A percentile compares a stretch with the other conserved stretches of the same genome.
phyloP scores from a whole-genome alignment of 2,888 invertebrate species.

The Imbricaverruca yamaguchii region DNA sequence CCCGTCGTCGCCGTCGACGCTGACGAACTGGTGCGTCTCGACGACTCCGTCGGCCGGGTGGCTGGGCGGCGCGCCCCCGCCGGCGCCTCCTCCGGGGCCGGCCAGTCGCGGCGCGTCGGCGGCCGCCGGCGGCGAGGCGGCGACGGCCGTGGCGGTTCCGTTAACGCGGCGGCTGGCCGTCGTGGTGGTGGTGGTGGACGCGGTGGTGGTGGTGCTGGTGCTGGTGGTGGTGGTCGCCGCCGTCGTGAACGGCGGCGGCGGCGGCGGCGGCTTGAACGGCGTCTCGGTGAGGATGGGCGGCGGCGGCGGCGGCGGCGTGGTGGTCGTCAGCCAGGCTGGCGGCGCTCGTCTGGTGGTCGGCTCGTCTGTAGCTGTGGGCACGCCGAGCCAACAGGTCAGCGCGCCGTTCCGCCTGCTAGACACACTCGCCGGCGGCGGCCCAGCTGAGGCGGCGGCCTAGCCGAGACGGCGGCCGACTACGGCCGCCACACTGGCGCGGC shows the following conservation, averaged over 20 bases:
- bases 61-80: neutral
- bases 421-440: no score
- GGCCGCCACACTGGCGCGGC: neutral
- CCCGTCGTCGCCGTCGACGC: conserved; percentile 13
- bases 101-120: no score
- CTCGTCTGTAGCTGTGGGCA: neutral
- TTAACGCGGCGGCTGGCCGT: conserved; percentile 31
- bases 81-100: no score
- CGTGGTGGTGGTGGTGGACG: conserved; percentile 36
- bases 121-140: conserved; percentile 28
- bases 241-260: conserved; percentile 24
- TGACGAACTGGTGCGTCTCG: neutral
- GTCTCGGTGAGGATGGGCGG: conserved; percentile 46
- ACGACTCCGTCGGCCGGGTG: neutral
- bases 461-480: neutral
- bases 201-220: conserved; percentile 30
- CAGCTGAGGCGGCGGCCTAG: no score
- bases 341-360: conserved; percentile 17
- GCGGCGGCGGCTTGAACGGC: conserved; percentile 27
- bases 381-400: no score
- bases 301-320: conserved; percentile 68
- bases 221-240: conserved; percentile 28
- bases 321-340: conserved; percentile 57
- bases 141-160: conserved; percentile 36
- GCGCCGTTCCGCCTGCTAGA: no score